Base-by-base conservation (phyloP, 2,797 vertebrate species). In the Manis pentadactyla region DNA sequence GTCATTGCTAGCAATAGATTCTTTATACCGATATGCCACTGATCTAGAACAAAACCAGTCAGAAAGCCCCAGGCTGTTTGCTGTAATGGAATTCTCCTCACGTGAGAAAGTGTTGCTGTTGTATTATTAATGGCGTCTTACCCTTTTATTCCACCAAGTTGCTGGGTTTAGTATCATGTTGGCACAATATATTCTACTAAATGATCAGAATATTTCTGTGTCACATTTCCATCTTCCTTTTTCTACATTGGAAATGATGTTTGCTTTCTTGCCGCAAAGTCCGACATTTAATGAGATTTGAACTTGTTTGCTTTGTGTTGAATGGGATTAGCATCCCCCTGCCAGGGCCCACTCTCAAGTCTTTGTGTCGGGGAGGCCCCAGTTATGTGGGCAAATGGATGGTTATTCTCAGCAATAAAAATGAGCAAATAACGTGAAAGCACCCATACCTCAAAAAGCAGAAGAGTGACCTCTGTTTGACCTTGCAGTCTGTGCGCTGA, bases 321-420 rank as follows among this genome's bases (percentile, higher is more conserved):
- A 98, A 98, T 98, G 96, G 97, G 97, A 98, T 98, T 97, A 98
- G 98, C 94, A 98, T 94, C 78, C 97, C 96, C 97, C 94, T 27
- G 21, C 79, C 71, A 13, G 81, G 4, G 39, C 75, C 61, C 46
- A 84, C 79, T 51, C 84, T 75, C 74, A 17, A 18, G 57, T 97
- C 98, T 98, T 98, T 98, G 97, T 97, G 95, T 88, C 87, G 83
- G 66, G 92, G 42, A 95, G 87, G 79, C 49, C 39, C 63, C 27
- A 42, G 73, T 95, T 98, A 97, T 95, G 96, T 96, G 97, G 94
- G 91, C 97, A 98, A 98, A 98, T 97, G 97, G 98, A 98, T 98
- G 98, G 98, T 96, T 98, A 97, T 93, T 98, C 98, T 98, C 97
- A 98, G 97, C 97, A 97, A 98, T 98, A 98, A 98, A 98, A 98